phyloP scores from a whole-genome alignment of 2,888 invertebrate genomes.

The Trissolcus brochymenae region DNA sequence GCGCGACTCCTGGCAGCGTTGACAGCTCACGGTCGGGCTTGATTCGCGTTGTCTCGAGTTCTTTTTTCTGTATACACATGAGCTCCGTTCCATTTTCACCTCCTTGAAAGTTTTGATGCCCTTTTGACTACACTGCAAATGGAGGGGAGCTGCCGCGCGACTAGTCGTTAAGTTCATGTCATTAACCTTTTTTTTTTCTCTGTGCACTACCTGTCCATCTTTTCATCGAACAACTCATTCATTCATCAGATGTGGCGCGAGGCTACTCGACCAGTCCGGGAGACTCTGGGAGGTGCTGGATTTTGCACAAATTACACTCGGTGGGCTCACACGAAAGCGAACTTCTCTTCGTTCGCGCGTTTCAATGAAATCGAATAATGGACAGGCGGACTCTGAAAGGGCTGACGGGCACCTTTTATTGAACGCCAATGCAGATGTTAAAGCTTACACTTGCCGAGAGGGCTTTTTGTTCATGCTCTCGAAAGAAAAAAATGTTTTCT shows the following conservation, averaged over 20 bases:
- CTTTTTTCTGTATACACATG: constrained; percentile 13
- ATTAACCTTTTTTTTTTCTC: constrained; percentile 60
- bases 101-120: not conserved
- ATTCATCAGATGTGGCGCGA: constrained; percentile 67
- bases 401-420: not conserved
- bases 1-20: constrained; percentile 55
- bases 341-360: not conserved
- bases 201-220: constrained; percentile 61
- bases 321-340: not conserved
- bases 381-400: too few relatives aligned
- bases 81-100: constrained; percentile 32
- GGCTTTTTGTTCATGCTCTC: not conserved
- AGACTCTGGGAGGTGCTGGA: not conserved
- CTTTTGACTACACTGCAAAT: constrained; percentile 35
- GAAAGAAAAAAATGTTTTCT: not conserved
- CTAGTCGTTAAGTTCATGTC: constrained; percentile 63
- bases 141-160: constrained; percentile 69
- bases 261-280: constrained; percentile 68
- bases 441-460: not conserved
- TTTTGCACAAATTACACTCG: not conserved
- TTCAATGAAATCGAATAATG: too few relatives aligned
- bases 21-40: not conserved
- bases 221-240: constrained; percentile 54
- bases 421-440: not conserved
- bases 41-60: constrained; percentile 45